Percentiles rank a stretch among this genome's conserved stretches.
Evolutionary conservation across 1,140 invertebrate genomes (phyloP).

Genomic region (Heterodera schachtii): DNA sequence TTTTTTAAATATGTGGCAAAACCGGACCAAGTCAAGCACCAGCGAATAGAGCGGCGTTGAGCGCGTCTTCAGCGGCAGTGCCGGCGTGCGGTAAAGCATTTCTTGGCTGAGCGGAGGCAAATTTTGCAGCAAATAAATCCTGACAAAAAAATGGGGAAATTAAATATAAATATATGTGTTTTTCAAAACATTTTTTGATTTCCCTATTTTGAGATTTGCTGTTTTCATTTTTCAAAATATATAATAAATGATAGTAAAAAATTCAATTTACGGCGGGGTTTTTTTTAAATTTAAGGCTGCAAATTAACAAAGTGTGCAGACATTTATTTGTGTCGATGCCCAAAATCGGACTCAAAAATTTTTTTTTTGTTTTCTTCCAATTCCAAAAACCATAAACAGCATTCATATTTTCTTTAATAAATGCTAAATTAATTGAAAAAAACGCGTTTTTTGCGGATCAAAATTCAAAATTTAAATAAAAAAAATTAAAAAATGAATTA

Average conservation of each 20-base stretch:
- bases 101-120: conserved; percentile 85
- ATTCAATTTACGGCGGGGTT: too few relatives aligned
- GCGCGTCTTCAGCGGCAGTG: conserved; percentile 86
- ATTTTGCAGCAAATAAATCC: conserved; percentile 75
- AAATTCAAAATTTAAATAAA: not conserved
- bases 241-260: too few relatives aligned
- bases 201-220: not conserved
- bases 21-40: conserved; percentile 79
- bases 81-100: conserved; percentile 81
- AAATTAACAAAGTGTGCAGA: too few relatives aligned
- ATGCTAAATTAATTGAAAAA: not conserved
- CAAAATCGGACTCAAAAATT: too few relatives aligned
- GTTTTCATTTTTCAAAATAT: too few relatives aligned
- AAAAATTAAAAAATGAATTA: not conserved
- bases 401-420: not conserved
- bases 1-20: not conserved
- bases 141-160: conserved; percentile 21
- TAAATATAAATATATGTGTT: not conserved
- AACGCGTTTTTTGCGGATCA: not conserved
- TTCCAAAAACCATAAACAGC: not conserved
- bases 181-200: not conserved
- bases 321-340: too few relatives aligned
- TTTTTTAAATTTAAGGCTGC: too few relatives aligned
- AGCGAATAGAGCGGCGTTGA: conserved; percentile 90
- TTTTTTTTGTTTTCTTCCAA: too few relatives aligned